Evolutionary conservation across 2,888 invertebrate genomes (phyloP).

Genomic region (Drosophila parthenogenetica): DNA sequence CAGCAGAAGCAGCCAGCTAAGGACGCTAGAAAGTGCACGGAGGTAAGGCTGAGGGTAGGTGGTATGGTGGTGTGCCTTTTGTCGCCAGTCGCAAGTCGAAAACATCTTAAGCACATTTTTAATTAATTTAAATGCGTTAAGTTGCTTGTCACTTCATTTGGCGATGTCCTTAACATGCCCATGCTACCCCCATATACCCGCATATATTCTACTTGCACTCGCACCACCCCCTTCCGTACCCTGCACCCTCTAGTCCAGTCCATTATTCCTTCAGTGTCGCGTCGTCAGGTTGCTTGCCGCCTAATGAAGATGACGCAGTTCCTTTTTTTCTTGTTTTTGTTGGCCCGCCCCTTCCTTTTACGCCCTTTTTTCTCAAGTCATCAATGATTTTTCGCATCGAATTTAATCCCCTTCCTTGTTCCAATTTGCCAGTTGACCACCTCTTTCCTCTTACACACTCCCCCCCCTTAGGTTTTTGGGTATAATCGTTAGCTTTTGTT

Average conservation of each 20-base stretch:
- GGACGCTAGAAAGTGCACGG: no score
- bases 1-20: not conserved
- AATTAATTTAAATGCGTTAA: slow-evolving; percentile 80
- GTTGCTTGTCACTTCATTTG: slow-evolving; percentile 80
- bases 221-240: slow-evolving; percentile 14
- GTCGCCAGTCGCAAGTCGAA: slow-evolving; percentile 60
- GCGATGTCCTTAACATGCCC: slow-evolving; percentile 62
- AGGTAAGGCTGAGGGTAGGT: not conserved
- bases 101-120: slow-evolving; percentile 80
- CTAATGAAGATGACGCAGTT: slow-evolving; percentile 40
- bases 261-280: not conserved
- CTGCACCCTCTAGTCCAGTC: not conserved
- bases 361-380: not conserved
- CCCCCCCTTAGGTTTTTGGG: not conserved
- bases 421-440: slow-evolving; percentile 15
- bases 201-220: slow-evolving; percentile 8
- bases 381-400: slow-evolving; percentile 41
- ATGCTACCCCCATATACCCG: slow-evolving; percentile 17
- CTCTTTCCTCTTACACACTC: not conserved
- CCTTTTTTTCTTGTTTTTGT: slow-evolving; percentile 1
- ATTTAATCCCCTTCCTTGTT: slow-evolving; percentile 40
- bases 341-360: not conserved
- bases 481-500: slow-evolving; percentile 9
- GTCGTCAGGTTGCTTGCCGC: slow-evolving; percentile 34
- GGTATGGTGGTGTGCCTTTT: slow-evolving; percentile 39